These are phyloP conservation scores for Lycophotia porphyrea DNA, from an alignment of 2,888 invertebrate species.

Conservation along the genomic window DNA sequence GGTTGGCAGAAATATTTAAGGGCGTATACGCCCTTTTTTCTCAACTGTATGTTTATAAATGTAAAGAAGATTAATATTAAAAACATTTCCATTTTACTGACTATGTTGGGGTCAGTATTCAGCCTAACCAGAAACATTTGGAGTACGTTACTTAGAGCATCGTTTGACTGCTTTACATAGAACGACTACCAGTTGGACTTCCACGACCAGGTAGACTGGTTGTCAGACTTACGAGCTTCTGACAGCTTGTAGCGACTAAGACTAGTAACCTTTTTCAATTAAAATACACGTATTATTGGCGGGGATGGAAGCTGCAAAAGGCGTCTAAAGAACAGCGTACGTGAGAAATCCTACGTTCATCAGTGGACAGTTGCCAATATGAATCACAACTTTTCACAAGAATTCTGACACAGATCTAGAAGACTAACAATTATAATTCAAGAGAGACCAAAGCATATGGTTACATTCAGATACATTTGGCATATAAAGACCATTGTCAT, in stretches of 20 bases:
- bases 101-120: background rate
- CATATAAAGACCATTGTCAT: background rate
- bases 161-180: background rate
- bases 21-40: background rate
- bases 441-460: background rate
- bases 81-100: too few relatives aligned
- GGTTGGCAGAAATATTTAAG: background rate
- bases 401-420: slow-evolving; percentile 11
- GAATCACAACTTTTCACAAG: slow-evolving; percentile 10
- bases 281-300: background rate
- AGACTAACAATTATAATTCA: background rate
- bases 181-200: background rate
- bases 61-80: background rate
- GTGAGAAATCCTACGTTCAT: background rate
- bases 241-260: background rate
- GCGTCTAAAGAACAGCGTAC: background rate
- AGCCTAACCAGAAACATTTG: background rate
- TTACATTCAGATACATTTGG: too few relatives aligned
- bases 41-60: background rate
- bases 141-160: too few relatives aligned
- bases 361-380: slow-evolving; percentile 12
- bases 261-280: background rate
- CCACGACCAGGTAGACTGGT: background rate
- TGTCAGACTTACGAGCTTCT: background rate
- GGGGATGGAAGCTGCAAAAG: background rate